These are phyloP conservation scores for Mus caroli DNA, from an alignment of 2,797 vertebrate species.

Conservation along the genomic window DNA sequence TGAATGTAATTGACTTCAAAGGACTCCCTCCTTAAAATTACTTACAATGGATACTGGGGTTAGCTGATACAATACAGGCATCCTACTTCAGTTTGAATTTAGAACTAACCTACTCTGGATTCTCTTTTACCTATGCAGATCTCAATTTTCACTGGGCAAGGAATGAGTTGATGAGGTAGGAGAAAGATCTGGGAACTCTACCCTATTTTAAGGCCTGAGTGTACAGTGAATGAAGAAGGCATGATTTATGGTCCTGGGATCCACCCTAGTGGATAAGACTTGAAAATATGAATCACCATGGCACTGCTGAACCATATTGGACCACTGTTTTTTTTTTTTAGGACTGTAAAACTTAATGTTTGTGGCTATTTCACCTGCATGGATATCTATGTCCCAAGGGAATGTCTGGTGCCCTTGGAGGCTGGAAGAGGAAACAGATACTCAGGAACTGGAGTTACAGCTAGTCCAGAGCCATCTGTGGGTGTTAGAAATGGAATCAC, in stretches of 20 bases:
- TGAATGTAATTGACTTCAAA: neutral
- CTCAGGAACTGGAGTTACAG: no score
- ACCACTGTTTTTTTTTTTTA: neutral
- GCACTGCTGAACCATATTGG: neutral
- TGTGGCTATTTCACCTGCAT: neutral
- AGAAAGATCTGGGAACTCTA: neutral
- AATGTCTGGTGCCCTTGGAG: no score
- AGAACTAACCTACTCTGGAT: neutral
- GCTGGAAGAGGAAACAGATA: no score
- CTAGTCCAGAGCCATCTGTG: neutral
- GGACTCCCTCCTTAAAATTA: neutral
- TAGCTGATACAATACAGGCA: neutral
- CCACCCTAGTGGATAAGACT: neutral
- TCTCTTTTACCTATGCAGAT: neutral
- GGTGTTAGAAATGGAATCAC: neutral
- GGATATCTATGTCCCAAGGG: neutral
- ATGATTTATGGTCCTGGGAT: neutral
- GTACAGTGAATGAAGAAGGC: neutral
- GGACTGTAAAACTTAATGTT: neutral
- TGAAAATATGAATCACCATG: neutral
- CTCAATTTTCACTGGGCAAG: neutral
- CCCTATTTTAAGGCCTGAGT: neutral
- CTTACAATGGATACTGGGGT: neutral
- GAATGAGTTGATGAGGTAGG: neutral
- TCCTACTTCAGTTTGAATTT: constrained; percentile 15